A percentile compares a stretch with the other conserved stretches of the same genome.
Evolutionary conservation across 92 coral and sea anemone genomes (phyloP).

Genomic region (Siderastrea siderea): DNA sequence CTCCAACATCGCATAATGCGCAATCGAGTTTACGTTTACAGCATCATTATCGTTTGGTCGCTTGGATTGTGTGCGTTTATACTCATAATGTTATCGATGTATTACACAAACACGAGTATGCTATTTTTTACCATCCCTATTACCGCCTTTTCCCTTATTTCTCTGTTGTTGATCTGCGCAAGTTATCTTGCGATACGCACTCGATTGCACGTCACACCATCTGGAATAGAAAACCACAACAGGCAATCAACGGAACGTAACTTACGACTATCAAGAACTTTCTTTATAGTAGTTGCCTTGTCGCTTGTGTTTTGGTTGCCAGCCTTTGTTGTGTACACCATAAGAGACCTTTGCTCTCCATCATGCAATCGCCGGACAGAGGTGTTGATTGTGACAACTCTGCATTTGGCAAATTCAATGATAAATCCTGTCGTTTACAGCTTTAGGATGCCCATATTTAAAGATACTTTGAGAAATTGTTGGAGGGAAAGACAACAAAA

Average conservation of each 20-base stretch:
- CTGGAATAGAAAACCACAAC: background rate
- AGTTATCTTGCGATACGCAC: background rate
- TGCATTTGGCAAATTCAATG: too few relatives aligned
- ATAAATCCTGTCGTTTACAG: too few relatives aligned
- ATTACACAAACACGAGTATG: background rate
- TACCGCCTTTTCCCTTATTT: background rate
- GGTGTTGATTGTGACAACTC: background rate
- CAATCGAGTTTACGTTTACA: background rate
- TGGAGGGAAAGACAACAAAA: too few relatives aligned
- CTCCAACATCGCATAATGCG: background rate
- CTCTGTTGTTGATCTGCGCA: background rate
- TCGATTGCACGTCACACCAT: background rate
- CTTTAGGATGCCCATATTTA: too few relatives aligned
- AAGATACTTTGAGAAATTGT: too few relatives aligned
- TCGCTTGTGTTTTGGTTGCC: constrained; percentile 23
- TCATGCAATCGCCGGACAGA: background rate
- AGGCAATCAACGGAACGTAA: background rate
- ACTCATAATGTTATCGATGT: background rate
- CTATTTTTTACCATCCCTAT: background rate
- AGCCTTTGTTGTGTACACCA: background rate
- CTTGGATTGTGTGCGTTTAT: background rate
- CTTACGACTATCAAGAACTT: constrained; percentile 1
- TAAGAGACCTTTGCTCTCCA: background rate
- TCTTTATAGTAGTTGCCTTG: background rate
- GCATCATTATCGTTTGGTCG: background rate